Evolutionary conservation across 2,113 vertebrate species (phyloP).

Genomic region (Melanocharis versteri): DNA sequence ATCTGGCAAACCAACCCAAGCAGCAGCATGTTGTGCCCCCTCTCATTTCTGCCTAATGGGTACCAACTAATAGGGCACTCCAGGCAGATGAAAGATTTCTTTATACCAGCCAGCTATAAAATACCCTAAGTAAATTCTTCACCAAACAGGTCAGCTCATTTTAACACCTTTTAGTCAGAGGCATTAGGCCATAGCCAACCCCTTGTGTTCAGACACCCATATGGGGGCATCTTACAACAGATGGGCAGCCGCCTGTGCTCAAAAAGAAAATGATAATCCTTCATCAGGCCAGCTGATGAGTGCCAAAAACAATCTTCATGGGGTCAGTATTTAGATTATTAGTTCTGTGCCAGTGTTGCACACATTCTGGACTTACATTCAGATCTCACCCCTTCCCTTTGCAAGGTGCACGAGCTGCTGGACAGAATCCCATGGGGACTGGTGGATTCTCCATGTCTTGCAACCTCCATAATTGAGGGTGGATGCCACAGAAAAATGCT

Average conservation of each 20-base stretch:
- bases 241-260: constrained; percentile 46
- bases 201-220: constrained; percentile 10
- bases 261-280: constrained; percentile 19
- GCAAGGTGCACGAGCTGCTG: neutral
- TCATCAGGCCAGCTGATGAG: neutral
- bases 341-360: neutral
- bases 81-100: neutral
- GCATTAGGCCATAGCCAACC: neutral
- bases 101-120: neutral
- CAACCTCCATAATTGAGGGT: neutral
- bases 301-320: neutral
- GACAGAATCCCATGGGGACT: neutral
- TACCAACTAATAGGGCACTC: neutral
- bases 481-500: neutral
- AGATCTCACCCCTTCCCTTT: neutral
- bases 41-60: neutral
- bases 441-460: neutral
- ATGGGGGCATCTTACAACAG: constrained; percentile 38
- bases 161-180: constrained; percentile 8
- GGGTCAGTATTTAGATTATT: neutral
- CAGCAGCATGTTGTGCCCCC: neutral
- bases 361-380: accelerated
- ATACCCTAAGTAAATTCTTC: neutral
- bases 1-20: neutral
- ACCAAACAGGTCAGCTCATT: neutral